phyloP scores from a whole-genome alignment of 2,113 vertebrate species.

The Oceanites oceanicus region DNA sequence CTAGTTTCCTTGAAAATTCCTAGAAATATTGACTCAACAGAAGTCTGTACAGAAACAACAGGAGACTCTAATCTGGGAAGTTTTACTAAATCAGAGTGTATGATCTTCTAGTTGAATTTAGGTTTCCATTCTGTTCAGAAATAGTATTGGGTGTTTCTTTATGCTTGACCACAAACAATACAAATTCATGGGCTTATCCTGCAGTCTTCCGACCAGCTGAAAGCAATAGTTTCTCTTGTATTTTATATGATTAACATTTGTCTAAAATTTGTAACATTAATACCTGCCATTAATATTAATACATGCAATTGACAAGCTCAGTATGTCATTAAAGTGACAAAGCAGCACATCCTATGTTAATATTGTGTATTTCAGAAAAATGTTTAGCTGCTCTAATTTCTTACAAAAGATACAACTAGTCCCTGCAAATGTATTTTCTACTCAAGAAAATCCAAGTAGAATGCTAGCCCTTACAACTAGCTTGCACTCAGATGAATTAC shows the following conservation, averaged over 20 bases:
- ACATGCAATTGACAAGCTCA: not conserved
- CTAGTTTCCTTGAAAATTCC: not conserved
- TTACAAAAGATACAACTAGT: not conserved
- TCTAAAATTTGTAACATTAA: not conserved
- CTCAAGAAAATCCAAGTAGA: not conserved
- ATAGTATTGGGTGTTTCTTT: not conserved
- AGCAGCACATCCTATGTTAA: not conserved
- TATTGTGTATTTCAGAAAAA: not conserved
- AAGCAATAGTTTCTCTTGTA: not conserved
- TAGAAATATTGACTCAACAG: not conserved
- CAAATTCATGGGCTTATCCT: not conserved
- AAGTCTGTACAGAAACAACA: not conserved
- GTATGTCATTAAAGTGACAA: not conserved
- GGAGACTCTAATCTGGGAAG: not conserved
- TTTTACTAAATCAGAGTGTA: not conserved
- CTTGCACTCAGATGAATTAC: not conserved
- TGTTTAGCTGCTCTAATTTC: not conserved
- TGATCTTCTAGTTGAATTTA: not conserved
- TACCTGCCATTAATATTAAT: not conserved
- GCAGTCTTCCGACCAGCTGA: not conserved
- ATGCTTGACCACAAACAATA: not conserved
- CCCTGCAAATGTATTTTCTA: not conserved
- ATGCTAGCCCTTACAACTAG: not conserved
- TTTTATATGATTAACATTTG: not conserved
- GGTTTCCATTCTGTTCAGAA: not conserved